These are phyloP conservation scores for Montipora sp. DNA, from an alignment of 64 coral and sea anemone genomes.

Conservation along the genomic window DNA sequence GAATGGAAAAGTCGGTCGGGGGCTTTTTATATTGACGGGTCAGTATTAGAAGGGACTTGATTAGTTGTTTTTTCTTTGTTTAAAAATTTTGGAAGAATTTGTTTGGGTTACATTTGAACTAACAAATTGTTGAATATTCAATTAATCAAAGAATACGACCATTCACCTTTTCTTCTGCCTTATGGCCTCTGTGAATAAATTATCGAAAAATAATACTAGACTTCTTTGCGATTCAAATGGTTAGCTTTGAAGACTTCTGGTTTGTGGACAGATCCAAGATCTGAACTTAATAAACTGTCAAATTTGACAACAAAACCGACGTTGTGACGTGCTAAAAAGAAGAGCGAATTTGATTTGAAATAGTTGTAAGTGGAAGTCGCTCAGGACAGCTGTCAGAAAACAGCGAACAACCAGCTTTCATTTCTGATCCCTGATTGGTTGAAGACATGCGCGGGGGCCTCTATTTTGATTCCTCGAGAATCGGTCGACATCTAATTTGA, in stretches of 20 bases:
- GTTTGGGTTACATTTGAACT: neutral
- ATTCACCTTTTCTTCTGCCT: constrained; percentile 19
- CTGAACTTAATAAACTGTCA: neutral
- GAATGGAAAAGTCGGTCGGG: too few species aligned
- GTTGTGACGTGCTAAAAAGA: neutral
- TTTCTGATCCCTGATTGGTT: constrained; percentile 34
- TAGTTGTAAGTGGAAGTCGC: constrained; percentile 5
- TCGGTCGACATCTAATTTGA: constrained; percentile 50
- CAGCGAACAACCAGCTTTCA: constrained; percentile 12
- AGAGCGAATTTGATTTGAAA: constrained; percentile 11
- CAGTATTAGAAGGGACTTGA: too few species aligned
- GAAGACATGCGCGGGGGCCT: constrained; percentile 30
- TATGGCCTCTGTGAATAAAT: constrained; percentile 29
- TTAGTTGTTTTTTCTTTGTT: too few species aligned
- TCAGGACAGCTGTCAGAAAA: constrained; percentile 29
- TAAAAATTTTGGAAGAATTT: neutral
- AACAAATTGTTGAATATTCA: constrained; percentile 54
- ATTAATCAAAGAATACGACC: constrained; percentile 27
- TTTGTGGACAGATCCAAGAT: neutral
- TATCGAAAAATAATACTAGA: neutral
- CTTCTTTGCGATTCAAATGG: neutral
- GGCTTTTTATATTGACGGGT: too few species aligned
- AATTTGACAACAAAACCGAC: neutral
- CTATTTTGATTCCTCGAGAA: constrained; percentile 51
- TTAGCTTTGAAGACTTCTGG: neutral